phyloP scores from a whole-genome alignment of 2,888 invertebrate species.

The Hirtodrosophila confusa region DNA sequence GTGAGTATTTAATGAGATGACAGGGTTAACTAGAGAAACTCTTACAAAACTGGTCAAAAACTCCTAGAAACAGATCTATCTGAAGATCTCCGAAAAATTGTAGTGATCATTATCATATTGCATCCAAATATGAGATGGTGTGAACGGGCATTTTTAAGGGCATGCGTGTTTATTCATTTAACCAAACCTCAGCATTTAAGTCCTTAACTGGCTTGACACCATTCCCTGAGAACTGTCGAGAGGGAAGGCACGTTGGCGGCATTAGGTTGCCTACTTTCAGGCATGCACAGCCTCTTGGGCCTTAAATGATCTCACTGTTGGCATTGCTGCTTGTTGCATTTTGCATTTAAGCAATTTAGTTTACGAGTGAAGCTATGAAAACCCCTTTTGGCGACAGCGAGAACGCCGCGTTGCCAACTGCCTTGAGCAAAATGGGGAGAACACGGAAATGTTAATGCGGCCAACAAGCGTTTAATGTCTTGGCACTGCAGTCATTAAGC shows the following conservation, averaged over 20 bases:
- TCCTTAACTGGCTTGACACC: too few species aligned
- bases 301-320: neutral
- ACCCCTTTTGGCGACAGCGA: conserved; percentile 40
- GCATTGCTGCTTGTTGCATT: conserved; percentile 30
- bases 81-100: too few species aligned
- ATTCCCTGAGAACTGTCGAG: neutral
- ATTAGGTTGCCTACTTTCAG: conserved; percentile 34
- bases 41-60: too few species aligned
- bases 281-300: conserved; percentile 1
- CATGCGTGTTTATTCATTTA: too few species aligned
- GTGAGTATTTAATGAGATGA: too few species aligned
- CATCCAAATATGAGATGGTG: too few species aligned
- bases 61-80: too few species aligned
- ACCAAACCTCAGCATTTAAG: too few species aligned
- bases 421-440: conserved; percentile 47
- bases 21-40: too few species aligned
- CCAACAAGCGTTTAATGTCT: conserved; percentile 74
- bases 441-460: conserved; percentile 67
- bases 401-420: conserved; percentile 58
- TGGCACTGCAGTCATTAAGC: conserved; percentile 71
- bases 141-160: too few species aligned
- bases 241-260: neutral
- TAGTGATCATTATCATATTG: too few species aligned
- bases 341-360: conserved; percentile 41
- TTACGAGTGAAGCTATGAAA: conserved; percentile 24